phyloP scores from a whole-genome alignment of 2,797 vertebrate genomes.

The Clamator glandarius region DNA sequence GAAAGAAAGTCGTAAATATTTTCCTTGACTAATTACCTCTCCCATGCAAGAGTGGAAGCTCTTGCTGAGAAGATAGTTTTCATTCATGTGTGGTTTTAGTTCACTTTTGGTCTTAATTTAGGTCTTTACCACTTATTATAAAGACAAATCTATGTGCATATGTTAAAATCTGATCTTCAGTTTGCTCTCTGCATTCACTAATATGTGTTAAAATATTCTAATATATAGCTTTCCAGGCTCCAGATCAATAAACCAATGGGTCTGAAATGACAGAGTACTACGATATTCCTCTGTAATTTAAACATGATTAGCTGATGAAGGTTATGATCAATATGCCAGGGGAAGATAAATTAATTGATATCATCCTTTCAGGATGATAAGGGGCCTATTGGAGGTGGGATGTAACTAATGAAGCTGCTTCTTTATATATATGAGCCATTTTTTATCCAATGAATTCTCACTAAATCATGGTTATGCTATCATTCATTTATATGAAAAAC shows the following conservation, averaged over 20 bases:
- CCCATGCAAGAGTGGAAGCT: background rate
- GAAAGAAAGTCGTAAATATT: background rate
- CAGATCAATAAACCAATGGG: slow-evolving; percentile 78
- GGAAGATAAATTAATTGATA: slow-evolving; percentile 83
- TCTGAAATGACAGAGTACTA: slow-evolving; percentile 78
- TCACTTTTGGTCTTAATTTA: slow-evolving; percentile 42
- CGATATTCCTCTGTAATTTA: slow-evolving; percentile 79
- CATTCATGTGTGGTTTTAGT: background rate
- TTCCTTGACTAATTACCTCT: background rate
- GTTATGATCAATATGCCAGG: slow-evolving; percentile 78
- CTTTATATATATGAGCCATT: slow-evolving; percentile 58
- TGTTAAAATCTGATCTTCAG: slow-evolving; percentile 36
- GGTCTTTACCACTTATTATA: background rate
- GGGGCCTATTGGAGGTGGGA: slow-evolving; percentile 75
- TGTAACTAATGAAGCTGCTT: slow-evolving; percentile 76
- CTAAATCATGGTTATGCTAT: slow-evolving; percentile 63
- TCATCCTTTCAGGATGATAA: slow-evolving; percentile 79
- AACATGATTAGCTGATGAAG: slow-evolving; percentile 81
- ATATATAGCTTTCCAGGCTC: slow-evolving; percentile 49
- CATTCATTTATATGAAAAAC: slow-evolving; percentile 69
- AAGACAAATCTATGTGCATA: background rate
- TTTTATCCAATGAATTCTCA: slow-evolving; percentile 61
- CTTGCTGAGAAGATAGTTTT: background rate
- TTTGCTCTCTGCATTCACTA: slow-evolving; percentile 52
- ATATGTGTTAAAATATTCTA: slow-evolving; percentile 66